Evolutionary conservation across 2,888 invertebrate species (phyloP), one percentile per base, ranked within the genome.

Genomic region (Lasioglossum lativentre): DNA sequence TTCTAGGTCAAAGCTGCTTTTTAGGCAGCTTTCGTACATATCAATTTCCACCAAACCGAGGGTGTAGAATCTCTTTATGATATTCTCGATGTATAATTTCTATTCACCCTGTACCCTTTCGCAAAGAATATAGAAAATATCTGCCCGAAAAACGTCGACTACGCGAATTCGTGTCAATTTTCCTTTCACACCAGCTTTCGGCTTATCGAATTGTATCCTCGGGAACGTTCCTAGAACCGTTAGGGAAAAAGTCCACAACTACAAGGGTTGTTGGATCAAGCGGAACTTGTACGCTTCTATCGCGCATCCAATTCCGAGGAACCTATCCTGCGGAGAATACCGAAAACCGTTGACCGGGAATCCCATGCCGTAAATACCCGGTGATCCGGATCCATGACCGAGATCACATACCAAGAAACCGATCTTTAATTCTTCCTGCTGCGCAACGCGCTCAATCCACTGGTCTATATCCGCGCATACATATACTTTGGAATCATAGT

Each of bases 341-440:
- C 78, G 79, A 75, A 79, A 86, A 66, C 71, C 87, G 78, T 89
- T 83, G 77, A 86, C 86, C 86, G 71, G 70, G 79, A 68, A 80
- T 63, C 70, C 82, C 52, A 23, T n/a, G 71, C 59, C 88, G 84
- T 89, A 88, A 89, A 89, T 89, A 88, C 56, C 63, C 80, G 72
- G 23, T 68, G 86, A 88, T 86, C 89, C 87, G 87, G 77, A 87
- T 81, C 87, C 82, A 76, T 68, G 80, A 42, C 23, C 68, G 75
- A 79, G 85, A 71, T 73, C 76, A 71, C 77, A 77, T 73, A 74
- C 12, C 74, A 42, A 34, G 66, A 34, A 72, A 52, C 76, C 78
- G 75, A 85, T 75, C 82, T 87, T 87, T 88, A 88, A 88, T 89
- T 88, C 85, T 82, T 78, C 82, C 78, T 30, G n/a, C 56, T 14